These are phyloP conservation scores for Taurulus bubalis DNA, from an alignment of 2,113 vertebrate genomes.

Conservation along the genomic window DNA sequence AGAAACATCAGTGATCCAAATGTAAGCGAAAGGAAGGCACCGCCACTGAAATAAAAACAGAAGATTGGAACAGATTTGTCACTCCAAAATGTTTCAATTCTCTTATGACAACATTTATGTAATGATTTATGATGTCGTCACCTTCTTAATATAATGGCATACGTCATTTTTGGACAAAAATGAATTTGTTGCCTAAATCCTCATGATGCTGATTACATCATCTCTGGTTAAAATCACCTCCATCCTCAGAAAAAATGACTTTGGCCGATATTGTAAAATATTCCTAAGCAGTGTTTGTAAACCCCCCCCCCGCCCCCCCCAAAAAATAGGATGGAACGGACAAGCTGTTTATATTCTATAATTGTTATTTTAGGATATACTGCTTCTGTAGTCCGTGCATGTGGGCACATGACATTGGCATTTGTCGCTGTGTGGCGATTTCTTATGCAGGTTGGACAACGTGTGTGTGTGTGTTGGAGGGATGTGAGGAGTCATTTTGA, in stretches of 20 bases:
- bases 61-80: neutral
- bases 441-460: no score
- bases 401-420: no score
- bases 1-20: neutral
- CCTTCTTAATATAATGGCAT: no score
- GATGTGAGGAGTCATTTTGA: conserved; percentile 24
- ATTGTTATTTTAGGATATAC: neutral
- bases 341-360: neutral
- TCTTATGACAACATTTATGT: neutral
- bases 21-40: neutral
- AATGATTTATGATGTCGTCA: neutral
- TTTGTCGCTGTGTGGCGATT: no score
- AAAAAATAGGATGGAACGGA: neutral
- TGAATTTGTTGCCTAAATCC: no score
- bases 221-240: no score
- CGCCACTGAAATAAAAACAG: neutral
- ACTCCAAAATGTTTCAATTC: neutral
- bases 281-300: neutral
- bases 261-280: neutral
- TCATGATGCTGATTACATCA: no score
- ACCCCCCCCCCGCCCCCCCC: no score
- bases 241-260: no score
- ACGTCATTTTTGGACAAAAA: no score
- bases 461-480: neutral
- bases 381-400: no score